Evolutionary conservation across 23 tunicate genomes (phyloP).

Genomic region (Trididemnum clinides): DNA sequence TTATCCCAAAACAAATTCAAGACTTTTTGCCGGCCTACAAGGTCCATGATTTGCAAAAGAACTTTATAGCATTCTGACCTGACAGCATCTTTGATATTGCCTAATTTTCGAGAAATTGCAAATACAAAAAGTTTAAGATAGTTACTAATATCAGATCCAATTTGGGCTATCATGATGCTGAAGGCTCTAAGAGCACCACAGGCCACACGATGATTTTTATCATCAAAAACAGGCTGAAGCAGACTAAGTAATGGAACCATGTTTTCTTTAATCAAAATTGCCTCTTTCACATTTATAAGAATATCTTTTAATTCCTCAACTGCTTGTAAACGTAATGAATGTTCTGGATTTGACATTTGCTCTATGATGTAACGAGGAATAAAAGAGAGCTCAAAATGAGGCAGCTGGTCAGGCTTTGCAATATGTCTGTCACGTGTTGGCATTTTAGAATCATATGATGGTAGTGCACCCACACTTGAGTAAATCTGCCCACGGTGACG

Average conservation of each 20-base stretch:
- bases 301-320: slow-evolving; percentile 45
- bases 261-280: slow-evolving; percentile 33
- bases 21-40: slow-evolving; percentile 54
- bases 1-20: slow-evolving; percentile 69
- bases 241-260: slow-evolving; percentile 69
- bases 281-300: background rate
- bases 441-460: background rate
- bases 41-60: slow-evolving; percentile 44
- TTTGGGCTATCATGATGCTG: slow-evolving; percentile 26
- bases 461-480: background rate
- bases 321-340: slow-evolving; percentile 43
- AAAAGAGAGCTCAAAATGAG: slow-evolving; percentile 53
- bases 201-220: slow-evolving; percentile 59
- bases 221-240: slow-evolving; percentile 72
- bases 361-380: slow-evolving; percentile 52
- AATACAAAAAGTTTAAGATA: slow-evolving; percentile 49
- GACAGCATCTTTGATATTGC: slow-evolving; percentile 59
- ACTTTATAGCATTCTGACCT: slow-evolving; percentile 63
- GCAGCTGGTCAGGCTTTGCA: background rate
- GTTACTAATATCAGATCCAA: slow-evolving; percentile 49
- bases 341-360: slow-evolving; percentile 43
- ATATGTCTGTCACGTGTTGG: background rate
- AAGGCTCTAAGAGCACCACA: slow-evolving; percentile 58
- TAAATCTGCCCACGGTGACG: background rate
- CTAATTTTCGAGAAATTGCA: slow-evolving; percentile 60